Conservation (phyloP, 1,140 invertebrate genomes). For the Metaphire vulgaris region DNA sequence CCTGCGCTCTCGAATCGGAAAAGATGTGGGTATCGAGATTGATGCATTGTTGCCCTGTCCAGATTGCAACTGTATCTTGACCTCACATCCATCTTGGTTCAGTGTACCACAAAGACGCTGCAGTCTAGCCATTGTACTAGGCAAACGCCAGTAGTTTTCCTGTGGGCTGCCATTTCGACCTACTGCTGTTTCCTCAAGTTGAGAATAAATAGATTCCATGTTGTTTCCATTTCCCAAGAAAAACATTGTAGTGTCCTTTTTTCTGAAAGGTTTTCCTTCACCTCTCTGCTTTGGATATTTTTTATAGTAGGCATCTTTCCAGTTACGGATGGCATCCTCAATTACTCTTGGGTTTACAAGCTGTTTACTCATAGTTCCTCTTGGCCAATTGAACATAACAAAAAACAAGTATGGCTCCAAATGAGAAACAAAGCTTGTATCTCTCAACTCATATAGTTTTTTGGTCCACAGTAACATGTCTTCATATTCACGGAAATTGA, state of each 20-base stretch:
- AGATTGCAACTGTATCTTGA: background rate
- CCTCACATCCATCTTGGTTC: background rate
- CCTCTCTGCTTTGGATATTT: constrained; percentile 5
- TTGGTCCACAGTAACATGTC: constrained; percentile 1
- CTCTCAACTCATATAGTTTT: constrained; percentile 8
- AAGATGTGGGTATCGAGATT: background rate
- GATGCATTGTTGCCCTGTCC: constrained; percentile 2
- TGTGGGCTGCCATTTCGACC: background rate
- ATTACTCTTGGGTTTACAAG: background rate
- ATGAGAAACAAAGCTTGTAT: constrained; percentile 1
- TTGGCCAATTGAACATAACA: constrained; percentile 24
- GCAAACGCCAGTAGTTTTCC: background rate
- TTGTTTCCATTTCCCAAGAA: background rate
- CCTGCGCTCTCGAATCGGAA: constrained; percentile 1
- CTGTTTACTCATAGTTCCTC: background rate
- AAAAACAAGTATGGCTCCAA: constrained; percentile 21
- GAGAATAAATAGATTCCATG: background rate
- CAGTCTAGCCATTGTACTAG: background rate
- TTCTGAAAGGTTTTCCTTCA: background rate
- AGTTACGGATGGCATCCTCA: background rate
- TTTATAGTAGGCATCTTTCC: constrained; percentile 16
- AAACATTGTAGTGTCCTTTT: background rate
- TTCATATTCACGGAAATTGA: constrained; percentile 2
- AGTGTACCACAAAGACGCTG: background rate
- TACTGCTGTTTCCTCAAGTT: background rate